A percentile compares a stretch with the other conserved stretches of the same genome.
Evolutionary conservation across 1,140 invertebrate genomes (phyloP).

Genomic region (Phymastichus coffea): DNA sequence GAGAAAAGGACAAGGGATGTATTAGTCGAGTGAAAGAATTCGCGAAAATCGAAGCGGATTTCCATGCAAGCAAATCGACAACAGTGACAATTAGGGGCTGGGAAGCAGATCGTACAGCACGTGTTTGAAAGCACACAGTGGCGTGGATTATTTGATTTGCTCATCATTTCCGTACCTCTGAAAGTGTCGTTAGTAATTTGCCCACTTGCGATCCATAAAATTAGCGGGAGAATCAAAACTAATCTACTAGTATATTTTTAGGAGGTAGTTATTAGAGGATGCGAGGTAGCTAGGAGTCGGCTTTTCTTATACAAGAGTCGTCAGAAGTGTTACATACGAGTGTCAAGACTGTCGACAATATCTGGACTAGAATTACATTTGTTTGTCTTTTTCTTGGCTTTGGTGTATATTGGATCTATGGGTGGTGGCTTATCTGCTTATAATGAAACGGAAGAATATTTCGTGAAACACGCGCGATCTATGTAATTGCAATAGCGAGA

Average conservation of each 20-base stretch:
- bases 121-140: slow-evolving; percentile 5
- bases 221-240: slow-evolving; percentile 16
- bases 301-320: slow-evolving; percentile 6
- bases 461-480: too few species aligned
- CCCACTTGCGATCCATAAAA: slow-evolving; percentile 21
- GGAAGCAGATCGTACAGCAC: slow-evolving; percentile 7
- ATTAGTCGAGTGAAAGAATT: neutral
- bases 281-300: slow-evolving; percentile 2
- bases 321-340: slow-evolving; percentile 41
- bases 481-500: too few species aligned
- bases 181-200: slow-evolving; percentile 13
- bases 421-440: slow-evolving; percentile 47
- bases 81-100: neutral
- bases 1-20: neutral
- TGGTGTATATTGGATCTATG: slow-evolving; percentile 39
- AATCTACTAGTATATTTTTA: slow-evolving; percentile 3
- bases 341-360: slow-evolving; percentile 42
- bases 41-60: neutral
- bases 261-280: slow-evolving; percentile 5
- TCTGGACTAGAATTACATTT: slow-evolving; percentile 36
- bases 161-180: slow-evolving; percentile 17
- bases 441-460: neutral
- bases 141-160: slow-evolving; percentile 12
- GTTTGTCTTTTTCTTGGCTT: slow-evolving; percentile 35
- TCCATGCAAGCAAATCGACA: neutral